phyloP scores from a whole-genome alignment of 1,140 invertebrate species.

The Tribolium castaneum region DNA sequence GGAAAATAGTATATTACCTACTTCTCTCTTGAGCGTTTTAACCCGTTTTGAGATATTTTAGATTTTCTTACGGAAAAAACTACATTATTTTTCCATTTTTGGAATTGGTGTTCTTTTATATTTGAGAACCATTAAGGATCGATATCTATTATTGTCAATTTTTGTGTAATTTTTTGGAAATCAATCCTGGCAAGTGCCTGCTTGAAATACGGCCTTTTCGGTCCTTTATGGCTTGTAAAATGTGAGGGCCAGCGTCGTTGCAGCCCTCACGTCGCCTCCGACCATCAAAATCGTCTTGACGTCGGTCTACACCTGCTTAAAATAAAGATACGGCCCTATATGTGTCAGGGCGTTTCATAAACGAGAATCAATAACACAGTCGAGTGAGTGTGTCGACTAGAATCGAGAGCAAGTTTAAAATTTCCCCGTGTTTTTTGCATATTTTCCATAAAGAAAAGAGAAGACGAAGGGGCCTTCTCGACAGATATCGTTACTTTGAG shows the following conservation, averaged over 20 bases:
- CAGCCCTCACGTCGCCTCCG: background rate
- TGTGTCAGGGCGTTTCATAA: conserved; percentile 28
- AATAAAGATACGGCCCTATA: conserved; percentile 29
- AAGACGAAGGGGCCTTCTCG: background rate
- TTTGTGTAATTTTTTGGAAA: no score
- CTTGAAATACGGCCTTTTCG: no score
- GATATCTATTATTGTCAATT: no score
- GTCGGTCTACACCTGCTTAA: conserved; percentile 34
- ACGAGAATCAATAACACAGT: conserved; percentile 34
- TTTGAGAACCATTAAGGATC: no score
- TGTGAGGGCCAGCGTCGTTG: background rate
- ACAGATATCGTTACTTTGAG: conserved; percentile 35
- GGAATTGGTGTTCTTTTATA: no score
- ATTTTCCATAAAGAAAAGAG: conserved; percentile 27
- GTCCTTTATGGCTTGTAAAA: background rate
- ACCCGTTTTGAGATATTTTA: no score
- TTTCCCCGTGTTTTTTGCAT: conserved; percentile 20
- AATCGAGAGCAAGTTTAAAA: conserved; percentile 34
- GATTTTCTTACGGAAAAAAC: no score
- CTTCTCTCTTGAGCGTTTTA: no score
- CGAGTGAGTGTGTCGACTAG: conserved; percentile 26
- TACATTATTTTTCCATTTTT: no score
- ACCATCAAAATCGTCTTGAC: conserved; percentile 15
- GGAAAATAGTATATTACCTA: no score
- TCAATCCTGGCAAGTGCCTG: no score